Base-by-base conservation (phyloP, 1,140 invertebrate genomes). In the Hormaphis cornu region DNA sequence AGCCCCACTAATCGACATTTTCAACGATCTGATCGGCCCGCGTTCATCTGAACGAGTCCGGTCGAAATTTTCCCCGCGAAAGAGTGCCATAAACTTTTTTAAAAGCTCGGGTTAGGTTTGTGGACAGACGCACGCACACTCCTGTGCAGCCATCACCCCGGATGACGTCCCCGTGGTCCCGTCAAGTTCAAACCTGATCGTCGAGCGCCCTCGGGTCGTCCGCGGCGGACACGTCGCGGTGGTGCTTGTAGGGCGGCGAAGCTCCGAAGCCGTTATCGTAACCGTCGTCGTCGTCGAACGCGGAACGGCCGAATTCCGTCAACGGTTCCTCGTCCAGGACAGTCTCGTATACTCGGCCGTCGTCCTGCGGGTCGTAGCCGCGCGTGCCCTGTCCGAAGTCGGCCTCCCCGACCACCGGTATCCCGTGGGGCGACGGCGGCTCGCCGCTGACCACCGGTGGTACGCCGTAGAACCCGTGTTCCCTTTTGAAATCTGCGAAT, bases 401-500 rank as follows among this genome's bases (percentile, higher is more conserved):
- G 24, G 9, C 61, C 14, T 66, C 28, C 12, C 61, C 44, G 10
- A 50, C 28, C 10, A 66, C 24, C n/a, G 61, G 61, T 46, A 66
- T 66, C 8, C 30, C 1, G 35, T 40, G 40, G 7, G 54, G 42
- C 3, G 58, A 46, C 18, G n/a, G 24, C 5, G 1, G n/a, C 8
- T 18, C 20, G 10, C 6, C 1, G 2, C 26, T 4, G 33, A 24
- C 4, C 30, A 33, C 33, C n/a, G 20, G 7, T n/a, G 61, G 61
- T 20, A 30, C n/a, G 0, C 18, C 61, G n/a, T 48, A 44, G 35
- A 66, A 66, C 2, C 61, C 61, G 0, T 35, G 30, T 48, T 66
- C 42, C 16, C 24, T 66, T 48, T 66, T 48, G 20, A 66, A 66
- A 35, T 48, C 61, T 66, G 16, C 12, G 33, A 48, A 52, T n/a